Conservation (phyloP, 2,888 invertebrate genomes). For the Sesia apiformis region DNA sequence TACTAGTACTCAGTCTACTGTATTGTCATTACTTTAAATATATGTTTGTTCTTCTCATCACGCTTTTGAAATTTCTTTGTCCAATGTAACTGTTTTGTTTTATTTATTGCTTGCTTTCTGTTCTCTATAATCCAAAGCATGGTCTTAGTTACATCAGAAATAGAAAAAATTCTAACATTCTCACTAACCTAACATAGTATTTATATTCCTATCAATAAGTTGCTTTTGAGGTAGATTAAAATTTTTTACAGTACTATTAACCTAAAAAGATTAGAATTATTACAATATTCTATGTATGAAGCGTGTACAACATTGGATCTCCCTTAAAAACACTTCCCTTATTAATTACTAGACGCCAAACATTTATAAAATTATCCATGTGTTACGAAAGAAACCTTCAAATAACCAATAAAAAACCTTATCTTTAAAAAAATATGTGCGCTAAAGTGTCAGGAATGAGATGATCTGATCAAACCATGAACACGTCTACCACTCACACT, state of each 20-base stretch:
- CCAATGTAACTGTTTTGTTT: too few species aligned
- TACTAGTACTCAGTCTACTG: too few species aligned
- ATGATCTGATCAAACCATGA: not conserved
- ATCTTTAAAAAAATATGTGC: conserved; percentile 13
- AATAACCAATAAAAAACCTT: conserved; percentile 28
- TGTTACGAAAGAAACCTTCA: conserved; percentile 20
- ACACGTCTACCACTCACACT: not conserved
- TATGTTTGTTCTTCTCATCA: too few species aligned
- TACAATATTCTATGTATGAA: conserved; percentile 57
- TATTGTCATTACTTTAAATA: too few species aligned
- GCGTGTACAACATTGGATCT: conserved; percentile 59
- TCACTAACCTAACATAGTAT: conserved; percentile 68
- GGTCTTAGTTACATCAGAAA: conserved; percentile 22
- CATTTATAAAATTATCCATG: conserved; percentile 24
- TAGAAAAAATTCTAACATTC: conserved; percentile 34
- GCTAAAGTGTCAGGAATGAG: not conserved
- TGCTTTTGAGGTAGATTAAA: conserved; percentile 71
- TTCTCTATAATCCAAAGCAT: not conserved
- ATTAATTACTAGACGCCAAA: conserved; percentile 42
- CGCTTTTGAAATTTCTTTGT: too few species aligned
- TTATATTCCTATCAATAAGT: conserved; percentile 66
- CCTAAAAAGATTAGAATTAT: conserved; percentile 68
- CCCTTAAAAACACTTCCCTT: conserved; percentile 28
- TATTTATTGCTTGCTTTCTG: too few species aligned
- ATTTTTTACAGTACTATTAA: conserved; percentile 73